Evolutionary conservation across 1,140 invertebrate species (phyloP).

Genomic region (Megalonaias nervosa): DNA sequence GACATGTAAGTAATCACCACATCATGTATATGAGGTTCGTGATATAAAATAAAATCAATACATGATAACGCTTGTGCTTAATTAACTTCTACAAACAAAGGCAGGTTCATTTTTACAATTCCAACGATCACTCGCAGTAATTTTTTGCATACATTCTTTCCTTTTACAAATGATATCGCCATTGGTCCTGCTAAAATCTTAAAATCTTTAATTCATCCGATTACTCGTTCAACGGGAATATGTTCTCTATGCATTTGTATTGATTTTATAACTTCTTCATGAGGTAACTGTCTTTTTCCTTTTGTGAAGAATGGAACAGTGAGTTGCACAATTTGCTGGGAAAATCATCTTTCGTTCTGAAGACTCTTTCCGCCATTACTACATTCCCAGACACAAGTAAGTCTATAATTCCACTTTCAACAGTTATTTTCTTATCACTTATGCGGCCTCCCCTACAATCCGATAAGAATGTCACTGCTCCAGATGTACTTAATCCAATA

Average conservation of each 20-base stretch:
- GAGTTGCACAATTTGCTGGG: constrained; percentile 7
- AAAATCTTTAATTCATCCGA: constrained; percentile 31
- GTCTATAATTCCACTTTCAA: constrained; percentile 43
- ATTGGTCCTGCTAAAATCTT: constrained; percentile 27
- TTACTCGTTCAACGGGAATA: constrained; percentile 34
- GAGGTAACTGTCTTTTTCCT: constrained; percentile 17
- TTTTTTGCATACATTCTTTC: background rate
- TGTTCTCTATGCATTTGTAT: constrained; percentile 19
- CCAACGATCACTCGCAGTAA: background rate
- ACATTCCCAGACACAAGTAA: constrained; percentile 33
- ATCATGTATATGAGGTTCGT: background rate
- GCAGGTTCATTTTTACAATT: background rate
- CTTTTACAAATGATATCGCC: constrained; percentile 9
- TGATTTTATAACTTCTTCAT: constrained; percentile 27
- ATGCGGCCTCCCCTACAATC: background rate
- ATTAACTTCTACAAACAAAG: background rate
- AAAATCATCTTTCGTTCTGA: constrained; percentile 30
- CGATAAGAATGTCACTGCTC: background rate
- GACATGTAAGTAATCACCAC: background rate
- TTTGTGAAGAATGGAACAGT: constrained; percentile 35
- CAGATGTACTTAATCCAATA: constrained; percentile 12
- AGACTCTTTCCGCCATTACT: constrained; percentile 43
- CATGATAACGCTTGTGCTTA: background rate
- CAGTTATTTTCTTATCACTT: constrained; percentile 6
- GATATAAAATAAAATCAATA: background rate